Evolutionary conservation across 1,140 invertebrate genomes (phyloP).

Genomic region (Drosophila bifasciata): DNA sequence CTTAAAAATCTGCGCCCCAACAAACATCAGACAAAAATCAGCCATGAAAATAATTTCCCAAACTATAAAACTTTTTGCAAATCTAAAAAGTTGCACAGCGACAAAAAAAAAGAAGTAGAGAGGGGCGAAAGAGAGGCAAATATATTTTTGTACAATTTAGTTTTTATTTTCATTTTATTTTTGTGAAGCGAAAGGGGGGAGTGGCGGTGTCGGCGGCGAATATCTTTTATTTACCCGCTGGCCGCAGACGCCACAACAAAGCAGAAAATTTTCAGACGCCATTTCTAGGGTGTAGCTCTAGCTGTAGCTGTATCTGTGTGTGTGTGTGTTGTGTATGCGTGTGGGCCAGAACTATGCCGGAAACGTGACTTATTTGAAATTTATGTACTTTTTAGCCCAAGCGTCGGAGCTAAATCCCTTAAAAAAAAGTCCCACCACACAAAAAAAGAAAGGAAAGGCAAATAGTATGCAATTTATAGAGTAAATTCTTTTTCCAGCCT

Average conservation of each 20-base stretch:
- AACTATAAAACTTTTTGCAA: constrained; percentile 62
- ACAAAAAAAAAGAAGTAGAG: constrained; percentile 6
- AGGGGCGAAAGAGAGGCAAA: constrained; percentile 18
- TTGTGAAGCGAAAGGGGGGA: neutral
- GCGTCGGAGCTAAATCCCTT: constrained; percentile 20
- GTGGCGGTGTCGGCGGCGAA: constrained; percentile 3
- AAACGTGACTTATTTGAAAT: constrained; percentile 81
- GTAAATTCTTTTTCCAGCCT: constrained; percentile 28
- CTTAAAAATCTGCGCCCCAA: constrained; percentile 50
- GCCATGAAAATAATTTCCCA: constrained; percentile 50
- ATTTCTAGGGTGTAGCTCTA: constrained; percentile 26
- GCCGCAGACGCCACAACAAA: constrained; percentile 76
- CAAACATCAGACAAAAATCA: constrained; percentile 47
- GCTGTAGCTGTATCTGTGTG: constrained; percentile 12
- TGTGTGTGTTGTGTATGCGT: constrained; percentile 17
- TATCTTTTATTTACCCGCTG: constrained; percentile 16
- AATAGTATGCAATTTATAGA: constrained; percentile 47
- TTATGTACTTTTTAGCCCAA: constrained; percentile 78
- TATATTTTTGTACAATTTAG: constrained; percentile 37
- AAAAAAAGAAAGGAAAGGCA: constrained; percentile 32
- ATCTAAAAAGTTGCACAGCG: constrained; percentile 13
- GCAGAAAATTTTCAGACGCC: constrained; percentile 52
- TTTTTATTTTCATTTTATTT: constrained; percentile 36
- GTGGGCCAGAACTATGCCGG: constrained; percentile 52
- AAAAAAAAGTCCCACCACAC: constrained; percentile 50